A percentile compares a stretch with the other conserved stretches of the same genome.
phyloP scores from a whole-genome alignment of 2,888 invertebrate genomes.

The Cantharis lateralis region DNA sequence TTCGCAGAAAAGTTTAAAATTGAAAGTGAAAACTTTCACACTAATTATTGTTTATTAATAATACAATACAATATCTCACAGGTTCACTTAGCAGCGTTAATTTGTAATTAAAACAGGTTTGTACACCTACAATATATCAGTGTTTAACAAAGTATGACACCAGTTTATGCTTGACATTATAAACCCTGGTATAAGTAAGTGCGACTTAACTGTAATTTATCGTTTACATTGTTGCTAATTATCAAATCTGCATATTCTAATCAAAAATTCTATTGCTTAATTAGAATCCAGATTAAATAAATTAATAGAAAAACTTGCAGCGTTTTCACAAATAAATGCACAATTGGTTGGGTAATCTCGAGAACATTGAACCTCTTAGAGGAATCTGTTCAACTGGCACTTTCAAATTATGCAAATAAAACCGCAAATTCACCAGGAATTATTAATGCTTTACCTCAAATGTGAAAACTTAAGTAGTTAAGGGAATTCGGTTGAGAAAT shows the following conservation, averaged over 20 bases:
- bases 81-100: background rate
- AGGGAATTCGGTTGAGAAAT: background rate
- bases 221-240: background rate
- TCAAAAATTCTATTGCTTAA: background rate
- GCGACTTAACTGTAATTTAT: background rate
- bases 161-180: background rate
- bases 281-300: background rate
- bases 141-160: background rate
- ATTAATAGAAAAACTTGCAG: background rate
- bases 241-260: background rate
- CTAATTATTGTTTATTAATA: conserved; percentile 3
- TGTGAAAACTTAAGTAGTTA: conserved; percentile 6
- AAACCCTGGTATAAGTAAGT: background rate
- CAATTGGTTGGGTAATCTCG: conserved; percentile 2
- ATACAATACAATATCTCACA: background rate
- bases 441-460: conserved; percentile 1
- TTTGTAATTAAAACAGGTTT: background rate
- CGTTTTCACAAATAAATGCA: background rate
- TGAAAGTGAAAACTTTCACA: conserved; percentile 19
- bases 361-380: conserved; percentile 4
- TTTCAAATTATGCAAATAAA: conserved; percentile 13
- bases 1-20: background rate
- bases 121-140: background rate
- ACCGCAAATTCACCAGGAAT: conserved; percentile 7
- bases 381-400: conserved; percentile 4